Conservation (phyloP, 2,797 vertebrate genomes). For the Tiaroga cobitis region DNA sequence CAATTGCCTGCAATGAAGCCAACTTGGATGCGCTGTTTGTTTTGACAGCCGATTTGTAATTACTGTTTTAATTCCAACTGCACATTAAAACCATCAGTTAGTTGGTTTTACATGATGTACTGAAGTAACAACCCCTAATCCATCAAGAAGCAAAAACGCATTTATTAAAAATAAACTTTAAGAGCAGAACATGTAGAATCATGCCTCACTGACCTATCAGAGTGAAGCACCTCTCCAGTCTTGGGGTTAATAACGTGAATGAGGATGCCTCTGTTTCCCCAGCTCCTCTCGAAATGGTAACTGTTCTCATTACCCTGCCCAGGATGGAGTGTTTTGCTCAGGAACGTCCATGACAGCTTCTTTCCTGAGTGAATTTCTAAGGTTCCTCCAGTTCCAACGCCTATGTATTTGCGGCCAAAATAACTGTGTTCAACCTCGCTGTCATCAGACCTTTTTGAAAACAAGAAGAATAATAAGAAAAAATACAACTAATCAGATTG, state of each 20-base stretch:
- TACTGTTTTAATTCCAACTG: conserved; percentile 34
- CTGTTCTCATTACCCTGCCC: conserved; percentile 86
- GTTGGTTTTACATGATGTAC: conserved; percentile 13
- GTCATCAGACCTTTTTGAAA: conserved; percentile 82
- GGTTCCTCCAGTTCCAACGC: conserved; percentile 85
- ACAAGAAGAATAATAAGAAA: neutral
- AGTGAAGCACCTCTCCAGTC: conserved; percentile 83
- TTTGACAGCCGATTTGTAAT: conserved; percentile 51
- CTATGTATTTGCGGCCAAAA: conserved; percentile 92
- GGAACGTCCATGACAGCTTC: conserved; percentile 94
- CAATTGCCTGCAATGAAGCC: conserved; percentile 5
- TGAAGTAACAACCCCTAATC: neutral
- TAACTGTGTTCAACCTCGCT: conserved; percentile 79
- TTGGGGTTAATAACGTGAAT: conserved; percentile 87
- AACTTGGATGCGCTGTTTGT: conserved; percentile 35
- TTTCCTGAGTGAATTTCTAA: conserved; percentile 89
- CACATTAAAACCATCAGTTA: conserved; percentile 39
- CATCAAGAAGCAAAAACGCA: neutral
- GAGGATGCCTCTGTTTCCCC: conserved; percentile 94
- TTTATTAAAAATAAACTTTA: neutral
- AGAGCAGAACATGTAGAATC: neutral
- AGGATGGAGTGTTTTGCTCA: conserved; percentile 88
- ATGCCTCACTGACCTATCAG: conserved; percentile 80
- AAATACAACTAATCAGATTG: neutral
- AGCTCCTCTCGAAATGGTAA: conserved; percentile 90